Base-by-base conservation (phyloP, 2,797 vertebrate species). In the Micropoecilia bifurca region DNA sequence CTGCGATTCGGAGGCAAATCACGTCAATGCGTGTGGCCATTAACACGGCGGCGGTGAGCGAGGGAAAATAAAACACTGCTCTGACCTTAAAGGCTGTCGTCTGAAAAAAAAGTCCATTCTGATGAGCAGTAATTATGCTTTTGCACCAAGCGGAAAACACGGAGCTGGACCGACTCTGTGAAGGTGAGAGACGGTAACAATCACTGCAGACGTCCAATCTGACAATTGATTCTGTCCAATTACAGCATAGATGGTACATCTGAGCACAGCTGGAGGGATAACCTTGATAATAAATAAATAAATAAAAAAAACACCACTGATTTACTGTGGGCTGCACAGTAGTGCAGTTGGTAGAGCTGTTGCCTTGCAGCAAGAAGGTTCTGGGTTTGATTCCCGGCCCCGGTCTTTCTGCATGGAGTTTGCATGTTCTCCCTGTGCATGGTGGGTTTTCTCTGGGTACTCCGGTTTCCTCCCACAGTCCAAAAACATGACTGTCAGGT, bases 41-140 rank as follows among this genome's bases (percentile, higher is more conserved):
- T 92, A 90, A 89, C 87, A 43, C 68, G 43, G 45, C 14, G 46
- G 39, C 12, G 33, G 77, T 76, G 87, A 76, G 83, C 57, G 41
- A 74, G 80, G 78, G 81, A 75, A 88, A 80, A 89, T 82, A 80
- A 88, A 75, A 78, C 75, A 66, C 66, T 33, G 30, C 71, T 55
- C 2, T 88, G 91, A 90, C 91, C 88, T 90, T 50, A 69, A 88
- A 88, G 88, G 82, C 86, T 80, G 36, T 14, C 43, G 41, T 80
- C 80, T 77, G 80, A 84, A 88, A 85, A 78, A 69, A 71, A 53
- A 71, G 72, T n/a, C 86, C 63, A 57, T 86, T 87, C 86, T 63
- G 85, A 90, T 76, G 79, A 87, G 82, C 80, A 12, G 83, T 85
- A 87, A 91, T 91, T 90, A 88, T 84, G 86, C 89, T 92, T 88